These are phyloP conservation scores for Chymomyza caudatula DNA, from an alignment of 2,888 invertebrate species.

Conservation along the genomic window DNA sequence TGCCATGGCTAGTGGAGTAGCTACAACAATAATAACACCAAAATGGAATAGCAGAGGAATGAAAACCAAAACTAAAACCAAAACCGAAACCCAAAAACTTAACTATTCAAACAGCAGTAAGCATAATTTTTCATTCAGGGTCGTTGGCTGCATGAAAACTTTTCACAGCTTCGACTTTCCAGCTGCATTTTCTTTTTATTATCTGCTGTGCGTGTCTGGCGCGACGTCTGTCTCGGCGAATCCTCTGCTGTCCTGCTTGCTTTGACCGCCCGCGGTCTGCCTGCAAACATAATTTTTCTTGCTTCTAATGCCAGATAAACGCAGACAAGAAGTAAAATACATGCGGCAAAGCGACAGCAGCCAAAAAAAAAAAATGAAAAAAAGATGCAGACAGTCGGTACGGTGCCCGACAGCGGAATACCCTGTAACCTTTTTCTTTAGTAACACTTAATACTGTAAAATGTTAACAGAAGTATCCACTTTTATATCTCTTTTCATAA, in stretches of 20 bases:
- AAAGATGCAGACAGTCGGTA: too few relatives aligned
- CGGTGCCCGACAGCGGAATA: too few relatives aligned
- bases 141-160: conserved; percentile 35
- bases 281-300: conserved; percentile 63
- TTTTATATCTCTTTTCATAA: too few relatives aligned
- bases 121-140: conserved; percentile 52
- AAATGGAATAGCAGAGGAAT: background rate
- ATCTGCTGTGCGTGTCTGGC: conserved; percentile 14
- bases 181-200: conserved; percentile 36
- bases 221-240: background rate
- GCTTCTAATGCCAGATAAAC: conserved; percentile 59
- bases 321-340: conserved; percentile 51
- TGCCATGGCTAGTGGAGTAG: too few relatives aligned
- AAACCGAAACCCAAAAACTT: background rate
- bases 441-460: too few relatives aligned
- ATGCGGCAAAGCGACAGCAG: conserved; percentile 31
- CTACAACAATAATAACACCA: too few relatives aligned
- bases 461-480: too few relatives aligned
- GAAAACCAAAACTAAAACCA: conserved; percentile 1
- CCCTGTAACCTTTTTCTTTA: too few relatives aligned
- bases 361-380: conserved; percentile 26
- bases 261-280: conserved; percentile 11
- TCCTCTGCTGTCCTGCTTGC: background rate
- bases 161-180: conserved; percentile 4
- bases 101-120: conserved; percentile 35